phyloP scores from a whole-genome alignment of 2,113 vertebrate species.

The Upupa epops region DNA sequence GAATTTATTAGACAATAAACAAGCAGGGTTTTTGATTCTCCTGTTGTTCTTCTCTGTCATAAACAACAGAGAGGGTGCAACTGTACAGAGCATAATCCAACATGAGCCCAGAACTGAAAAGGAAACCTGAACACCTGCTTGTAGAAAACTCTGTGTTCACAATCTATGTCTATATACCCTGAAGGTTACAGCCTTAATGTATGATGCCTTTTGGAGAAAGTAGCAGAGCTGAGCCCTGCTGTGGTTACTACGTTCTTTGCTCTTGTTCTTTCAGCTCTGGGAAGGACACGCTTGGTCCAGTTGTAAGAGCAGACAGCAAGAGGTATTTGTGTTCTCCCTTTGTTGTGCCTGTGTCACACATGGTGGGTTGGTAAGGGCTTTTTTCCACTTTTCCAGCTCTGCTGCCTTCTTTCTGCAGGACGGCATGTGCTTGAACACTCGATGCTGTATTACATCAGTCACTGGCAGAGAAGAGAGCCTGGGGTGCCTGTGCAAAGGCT shows the following conservation, averaged over 20 bases:
- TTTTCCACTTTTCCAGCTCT: neutral
- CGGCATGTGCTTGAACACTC: neutral
- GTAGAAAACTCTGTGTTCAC: neutral
- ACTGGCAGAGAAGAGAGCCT: neutral
- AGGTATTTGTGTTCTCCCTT: neutral
- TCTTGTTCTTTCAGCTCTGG: neutral
- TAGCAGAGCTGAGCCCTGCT: neutral
- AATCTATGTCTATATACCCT: neutral
- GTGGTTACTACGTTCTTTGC: accelerated
- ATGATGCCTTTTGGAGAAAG: neutral
- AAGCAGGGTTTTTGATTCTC: neutral
- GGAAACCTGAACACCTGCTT: neutral
- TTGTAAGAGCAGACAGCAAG: accelerated
- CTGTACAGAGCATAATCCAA: neutral
- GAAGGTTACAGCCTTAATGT: too few species aligned
- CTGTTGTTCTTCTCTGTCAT: neutral
- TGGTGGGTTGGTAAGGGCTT: neutral
- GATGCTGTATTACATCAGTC: neutral
- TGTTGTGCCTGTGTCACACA: accelerated
- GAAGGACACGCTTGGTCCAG: neutral
- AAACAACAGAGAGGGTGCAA: neutral
- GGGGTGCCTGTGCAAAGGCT: neutral
- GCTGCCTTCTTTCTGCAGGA: neutral
- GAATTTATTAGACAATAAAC: neutral
- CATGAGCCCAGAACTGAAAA: neutral